Evolutionary conservation across 2,797 vertebrate species (phyloP).

Genomic region (Peromyscus aztecus): DNA sequence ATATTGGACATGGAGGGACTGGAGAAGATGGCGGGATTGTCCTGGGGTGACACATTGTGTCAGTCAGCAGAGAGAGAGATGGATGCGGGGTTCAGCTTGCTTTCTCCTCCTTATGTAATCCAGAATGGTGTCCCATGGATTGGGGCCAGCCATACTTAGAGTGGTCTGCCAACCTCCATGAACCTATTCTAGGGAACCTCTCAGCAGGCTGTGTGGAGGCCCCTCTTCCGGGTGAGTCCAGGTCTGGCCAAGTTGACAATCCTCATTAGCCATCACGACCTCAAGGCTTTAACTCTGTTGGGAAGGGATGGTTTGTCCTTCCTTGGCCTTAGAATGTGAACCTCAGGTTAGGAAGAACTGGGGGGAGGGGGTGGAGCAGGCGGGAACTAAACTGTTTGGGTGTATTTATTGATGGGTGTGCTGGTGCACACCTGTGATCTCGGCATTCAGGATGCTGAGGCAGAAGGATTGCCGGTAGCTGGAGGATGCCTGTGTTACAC

Average conservation of each 20-base stretch:
- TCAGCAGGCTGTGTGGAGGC: not conserved
- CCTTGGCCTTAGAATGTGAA: not conserved
- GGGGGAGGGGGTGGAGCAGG: too few relatives aligned
- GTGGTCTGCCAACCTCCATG: not conserved
- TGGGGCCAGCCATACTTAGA: not conserved
- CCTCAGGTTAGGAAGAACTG: not conserved
- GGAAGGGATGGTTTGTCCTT: not conserved
- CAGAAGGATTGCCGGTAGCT: not conserved
- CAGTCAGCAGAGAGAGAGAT: not conserved
- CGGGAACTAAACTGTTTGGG: not conserved
- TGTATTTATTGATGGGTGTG: not conserved
- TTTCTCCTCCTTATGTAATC: not conserved
- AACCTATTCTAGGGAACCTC: not conserved
- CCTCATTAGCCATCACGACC: not conserved
- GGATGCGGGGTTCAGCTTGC: not conserved
- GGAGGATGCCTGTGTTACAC: not conserved
- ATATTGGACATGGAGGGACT: not conserved
- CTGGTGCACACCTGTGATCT: not conserved
- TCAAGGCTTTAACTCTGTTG: not conserved
- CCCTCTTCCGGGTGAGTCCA: not conserved
- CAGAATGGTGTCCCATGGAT: too few relatives aligned
- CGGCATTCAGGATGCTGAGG: not conserved
- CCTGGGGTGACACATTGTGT: not conserved
- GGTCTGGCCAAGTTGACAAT: not conserved
- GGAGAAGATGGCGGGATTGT: rapidly evolving